Evolutionary conservation across 2,888 invertebrate genomes (phyloP), one percentile per base, ranked within the genome.

Genomic region (Nipponacmea schrenckii): DNA sequence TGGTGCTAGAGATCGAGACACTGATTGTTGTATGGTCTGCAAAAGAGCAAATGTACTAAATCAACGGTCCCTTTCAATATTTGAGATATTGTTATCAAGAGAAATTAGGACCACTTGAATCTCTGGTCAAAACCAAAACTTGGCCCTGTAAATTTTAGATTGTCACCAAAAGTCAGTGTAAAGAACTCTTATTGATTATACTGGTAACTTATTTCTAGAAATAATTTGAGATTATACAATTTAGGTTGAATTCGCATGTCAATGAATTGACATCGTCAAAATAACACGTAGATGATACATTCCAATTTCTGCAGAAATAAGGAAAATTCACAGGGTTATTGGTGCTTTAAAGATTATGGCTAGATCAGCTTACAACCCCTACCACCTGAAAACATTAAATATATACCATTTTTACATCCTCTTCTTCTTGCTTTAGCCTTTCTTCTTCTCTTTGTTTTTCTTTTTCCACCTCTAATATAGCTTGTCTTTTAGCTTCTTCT

Each of bases 401-500:
- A 56, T 68, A 63, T 67, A 94, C 94, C 91, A 95, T 94, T 89
- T 93, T 94, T 87, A 94, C 69, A 17, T 77, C 94, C 69, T 92
- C 93, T 88, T 95, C 95, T 68, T 93, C 92, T 83, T 94, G 91
- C 87, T 93, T 92, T 82, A 93, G 91, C 85, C 93, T 92, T 87
- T 94, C 93, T 79, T 92, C 92, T 86, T 87, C 85, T 64, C 83
- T 85, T 72, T 86, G 81, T 74, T 88, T 88, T 73, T 84, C 81
- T 73, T 81, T 81, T 74, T 85, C 83, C 77, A 85, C 84, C 76
- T 93, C 93, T 82, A 93, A 92, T 83, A 94, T 94, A 87, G 94
- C 93, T 87, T 93, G 92, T 80, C 93, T 92, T 88, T 94, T 92
- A 90, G 95, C 95, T 89, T 96, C 96, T 72, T 84, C 84, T 67